Evolutionary conservation across 1,140 invertebrate genomes (phyloP).

Genomic region (Condylostylus longicornis): DNA sequence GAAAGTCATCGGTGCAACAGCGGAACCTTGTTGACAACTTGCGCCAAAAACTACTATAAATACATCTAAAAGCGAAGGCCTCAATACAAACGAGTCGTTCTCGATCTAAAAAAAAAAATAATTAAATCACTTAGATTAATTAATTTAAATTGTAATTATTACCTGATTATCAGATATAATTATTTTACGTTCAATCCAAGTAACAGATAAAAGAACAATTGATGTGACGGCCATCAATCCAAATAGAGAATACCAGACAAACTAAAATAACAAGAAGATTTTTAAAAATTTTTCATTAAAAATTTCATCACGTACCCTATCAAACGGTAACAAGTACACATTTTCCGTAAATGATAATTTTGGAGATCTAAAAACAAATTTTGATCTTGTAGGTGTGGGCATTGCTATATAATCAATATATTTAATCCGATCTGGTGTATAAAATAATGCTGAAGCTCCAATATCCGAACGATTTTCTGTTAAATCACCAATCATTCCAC

Average conservation of each 20-base stretch:
- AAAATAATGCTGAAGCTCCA: constrained; percentile 44
- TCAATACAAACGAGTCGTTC: background rate
- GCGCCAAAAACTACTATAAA: constrained; percentile 35
- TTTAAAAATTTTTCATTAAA: background rate
- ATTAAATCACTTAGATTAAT: background rate
- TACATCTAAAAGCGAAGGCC: constrained; percentile 20
- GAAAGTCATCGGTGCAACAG: constrained; percentile 34
- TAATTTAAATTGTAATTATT: background rate
- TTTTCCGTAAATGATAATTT: constrained; percentile 50
- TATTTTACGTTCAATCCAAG: background rate
- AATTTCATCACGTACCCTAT: constrained; percentile 10
- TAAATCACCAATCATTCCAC: constrained; percentile 46
- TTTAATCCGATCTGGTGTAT: constrained; percentile 39
- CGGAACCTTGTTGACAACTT: constrained; percentile 38
- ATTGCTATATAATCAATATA: constrained; percentile 45
- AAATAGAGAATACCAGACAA: constrained; percentile 41
- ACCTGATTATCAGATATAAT: too few relatives aligned
- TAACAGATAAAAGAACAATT: constrained; percentile 21
- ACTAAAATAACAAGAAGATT: constrained; percentile 4
- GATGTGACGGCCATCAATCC: constrained; percentile 34
- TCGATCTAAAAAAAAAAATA: background rate
- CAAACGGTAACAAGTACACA: constrained; percentile 45
- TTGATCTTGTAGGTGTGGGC: constrained; percentile 41
- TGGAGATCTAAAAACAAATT: constrained; percentile 48
- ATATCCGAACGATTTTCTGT: constrained; percentile 41